Evolutionary conservation across 2,113 vertebrate species (phyloP).

Genomic region (Regulus satrapa): DNA sequence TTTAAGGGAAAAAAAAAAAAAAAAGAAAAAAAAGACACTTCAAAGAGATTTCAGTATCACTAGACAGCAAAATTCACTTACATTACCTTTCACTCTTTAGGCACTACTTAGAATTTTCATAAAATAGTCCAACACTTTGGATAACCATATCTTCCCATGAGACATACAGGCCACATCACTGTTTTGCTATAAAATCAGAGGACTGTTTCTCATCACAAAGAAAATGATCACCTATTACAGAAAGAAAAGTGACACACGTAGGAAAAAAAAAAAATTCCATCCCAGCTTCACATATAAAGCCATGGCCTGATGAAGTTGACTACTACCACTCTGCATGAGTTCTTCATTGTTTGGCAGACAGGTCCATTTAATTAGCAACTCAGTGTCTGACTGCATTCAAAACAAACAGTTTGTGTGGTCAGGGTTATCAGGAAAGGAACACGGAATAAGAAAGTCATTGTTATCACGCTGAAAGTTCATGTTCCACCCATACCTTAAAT

Average conservation of each 20-base stretch:
- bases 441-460: not conserved
- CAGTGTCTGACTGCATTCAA: not conserved
- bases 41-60: not conserved
- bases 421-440: not conserved
- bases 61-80: conserved; percentile 31
- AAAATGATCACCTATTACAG: conserved; percentile 45
- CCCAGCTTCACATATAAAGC: not conserved
- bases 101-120: conserved; percentile 34
- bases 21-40: not conserved
- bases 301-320: not conserved
- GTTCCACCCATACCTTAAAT: not conserved
- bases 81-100: conserved; percentile 42
- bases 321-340: not conserved
- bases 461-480: not conserved
- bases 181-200: conserved; percentile 30
- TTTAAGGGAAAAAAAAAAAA: not conserved
- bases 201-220: conserved; percentile 31
- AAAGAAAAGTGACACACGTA: conserved; percentile 1
- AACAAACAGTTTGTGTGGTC: not conserved
- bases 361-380: not conserved
- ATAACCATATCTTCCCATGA: conserved; percentile 4
- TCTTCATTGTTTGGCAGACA: not conserved
- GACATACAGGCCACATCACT: conserved; percentile 8
- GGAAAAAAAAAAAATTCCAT: not conserved
- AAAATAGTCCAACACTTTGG: not conserved